A percentile compares a stretch with the other conserved stretches of the same genome.
Conservation (phyloP, 2,113 vertebrate species). For the Aythya baeri region DNA sequence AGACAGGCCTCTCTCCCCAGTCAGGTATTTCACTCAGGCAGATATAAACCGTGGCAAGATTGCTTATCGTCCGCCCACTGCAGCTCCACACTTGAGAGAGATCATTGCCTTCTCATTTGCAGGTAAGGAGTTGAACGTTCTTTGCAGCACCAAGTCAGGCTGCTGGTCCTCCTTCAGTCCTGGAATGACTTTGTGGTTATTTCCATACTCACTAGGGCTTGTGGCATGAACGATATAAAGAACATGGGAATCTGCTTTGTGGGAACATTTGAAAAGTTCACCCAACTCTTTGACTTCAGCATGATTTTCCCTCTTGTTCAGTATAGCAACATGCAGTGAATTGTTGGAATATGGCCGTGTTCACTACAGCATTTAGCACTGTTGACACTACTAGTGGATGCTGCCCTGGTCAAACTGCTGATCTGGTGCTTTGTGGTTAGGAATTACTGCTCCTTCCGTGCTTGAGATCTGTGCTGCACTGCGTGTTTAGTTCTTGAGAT, state of each 20-base stretch:
- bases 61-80: constrained; percentile 85
- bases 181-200: neutral
- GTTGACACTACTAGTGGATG: accelerated
- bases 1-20: constrained; percentile 78
- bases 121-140: constrained; percentile 73
- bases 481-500: neutral
- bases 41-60: constrained; percentile 88
- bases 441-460: neutral
- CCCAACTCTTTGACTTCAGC: neutral
- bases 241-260: neutral
- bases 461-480: neutral
- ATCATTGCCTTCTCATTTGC: constrained; percentile 91
- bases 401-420: neutral
- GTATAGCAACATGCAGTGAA: neutral
- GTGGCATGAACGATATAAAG: neutral
- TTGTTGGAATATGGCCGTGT: neutral
- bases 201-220: accelerated
- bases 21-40: constrained; percentile 86
- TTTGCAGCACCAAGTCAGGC: neutral
- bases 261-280: neutral
- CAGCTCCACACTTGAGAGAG: constrained; percentile 88
- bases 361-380: neutral
- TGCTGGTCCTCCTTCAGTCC: neutral
- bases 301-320: neutral
- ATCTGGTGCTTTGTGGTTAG: no score